Evolutionary conservation across 92 coral and sea anemone genomes (phyloP).

Genomic region (Virgularia gustaviana): DNA sequence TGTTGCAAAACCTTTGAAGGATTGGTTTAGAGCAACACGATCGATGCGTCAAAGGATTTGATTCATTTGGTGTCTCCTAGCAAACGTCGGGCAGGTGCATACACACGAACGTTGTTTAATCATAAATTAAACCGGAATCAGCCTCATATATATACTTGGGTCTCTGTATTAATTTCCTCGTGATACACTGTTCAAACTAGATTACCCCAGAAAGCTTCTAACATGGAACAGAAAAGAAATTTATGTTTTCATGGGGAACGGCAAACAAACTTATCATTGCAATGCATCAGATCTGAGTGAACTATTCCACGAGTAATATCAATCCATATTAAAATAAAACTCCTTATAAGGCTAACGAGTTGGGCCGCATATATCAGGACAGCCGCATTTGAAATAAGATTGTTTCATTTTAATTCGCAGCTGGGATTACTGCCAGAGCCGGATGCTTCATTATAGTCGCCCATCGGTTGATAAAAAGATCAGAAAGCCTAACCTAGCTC

Average conservation of each 20-base stretch:
- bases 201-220: neutral
- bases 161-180: slow-evolving; percentile 5
- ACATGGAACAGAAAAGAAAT: neutral
- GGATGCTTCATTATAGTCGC: no score
- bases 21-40: no score
- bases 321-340: no score
- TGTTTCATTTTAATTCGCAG: no score
- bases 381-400: no score
- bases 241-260: neutral
- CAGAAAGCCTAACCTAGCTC: no score
- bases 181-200: neutral
- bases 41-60: no score
- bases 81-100: slow-evolving; percentile 25
- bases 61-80: slow-evolving; percentile 12
- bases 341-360: no score
- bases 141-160: neutral
- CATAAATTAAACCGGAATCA: slow-evolving; percentile 18
- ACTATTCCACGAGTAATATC: neutral
- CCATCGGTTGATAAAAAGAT: no score
- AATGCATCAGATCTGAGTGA: neutral
- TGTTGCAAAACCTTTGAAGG: no score
- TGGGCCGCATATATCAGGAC: no score
- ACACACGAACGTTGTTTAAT: slow-evolving; percentile 18
- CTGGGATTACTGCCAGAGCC: no score
- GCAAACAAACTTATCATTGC: neutral